Base-by-base conservation (phyloP, 2,797 vertebrate species). In the Columba guinea region DNA sequence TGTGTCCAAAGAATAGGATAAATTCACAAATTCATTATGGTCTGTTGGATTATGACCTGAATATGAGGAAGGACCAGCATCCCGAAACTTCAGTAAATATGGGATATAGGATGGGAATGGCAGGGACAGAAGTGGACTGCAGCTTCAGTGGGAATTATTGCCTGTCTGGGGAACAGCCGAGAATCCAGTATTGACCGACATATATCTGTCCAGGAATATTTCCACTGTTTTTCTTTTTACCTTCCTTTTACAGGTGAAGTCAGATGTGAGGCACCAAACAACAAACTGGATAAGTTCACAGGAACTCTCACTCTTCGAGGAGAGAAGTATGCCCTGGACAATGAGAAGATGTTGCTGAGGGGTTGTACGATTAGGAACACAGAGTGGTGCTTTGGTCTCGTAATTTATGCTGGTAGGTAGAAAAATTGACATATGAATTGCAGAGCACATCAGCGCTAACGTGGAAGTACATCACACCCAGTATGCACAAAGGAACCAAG, bases 331-430 rank as follows among this genome's bases (percentile, higher is more conserved):
- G 27, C 98, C 52, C 93, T 99, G 97, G 98, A 99, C 96, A 98
- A 99, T 4, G 99, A 99, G 79, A 99, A 98, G 96, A 97, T 99
- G 85, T 97, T 99, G 91, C 98, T 99, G 53, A 97, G 99, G 67
- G 99, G 99, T 81, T 99, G 99, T 74, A 98, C 98, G 0, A 97
- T 99, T 71, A 98, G 99, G 94, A 99, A 99, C 98, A 99, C 99
- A 0, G 98, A 99, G 10, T 99, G 99, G 99, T 99, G 99, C 97
- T 99, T 98, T 21, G 99, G 99, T 13, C 97, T 99, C 0, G 99
- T 99, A 65, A 95, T 99, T 94, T 99, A 99, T 75, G 99, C 98
- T 74, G 99, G 99, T 99, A 97, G 10, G 97, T 77, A 24, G n/a
- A 75, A 88, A 52, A n/a, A 56, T 11, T 35, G 22, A 35, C 7